A percentile compares a stretch with the other conserved stretches of the same genome.
Evolutionary conservation across 2,113 vertebrate species (phyloP).

Genomic region (Butastur rufipennis): DNA sequence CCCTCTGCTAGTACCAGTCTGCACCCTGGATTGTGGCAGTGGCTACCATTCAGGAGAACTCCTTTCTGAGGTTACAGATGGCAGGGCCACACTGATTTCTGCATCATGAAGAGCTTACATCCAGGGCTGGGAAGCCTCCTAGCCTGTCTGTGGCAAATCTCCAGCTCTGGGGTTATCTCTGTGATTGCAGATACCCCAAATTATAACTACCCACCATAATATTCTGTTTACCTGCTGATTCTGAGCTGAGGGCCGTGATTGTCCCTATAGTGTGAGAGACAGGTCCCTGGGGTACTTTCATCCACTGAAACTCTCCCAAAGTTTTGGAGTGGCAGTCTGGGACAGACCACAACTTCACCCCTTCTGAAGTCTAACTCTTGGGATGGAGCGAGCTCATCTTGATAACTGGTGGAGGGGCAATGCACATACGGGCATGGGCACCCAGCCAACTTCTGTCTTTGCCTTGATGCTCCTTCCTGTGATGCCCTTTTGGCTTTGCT

Average conservation of each 20-base stretch:
- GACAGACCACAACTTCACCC: background rate
- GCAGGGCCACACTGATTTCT: no score
- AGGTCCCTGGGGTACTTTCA: background rate
- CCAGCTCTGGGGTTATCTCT: background rate
- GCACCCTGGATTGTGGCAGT: no score
- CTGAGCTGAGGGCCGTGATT: background rate
- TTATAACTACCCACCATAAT: background rate
- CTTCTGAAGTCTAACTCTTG: background rate
- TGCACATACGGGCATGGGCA: no score
- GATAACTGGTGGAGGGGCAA: no score
- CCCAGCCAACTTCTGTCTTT: no score
- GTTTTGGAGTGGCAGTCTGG: background rate
- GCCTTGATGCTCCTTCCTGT: no score
- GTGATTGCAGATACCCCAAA: background rate
- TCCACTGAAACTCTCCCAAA: background rate
- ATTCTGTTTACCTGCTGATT: background rate
- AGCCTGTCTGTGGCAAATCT: background rate
- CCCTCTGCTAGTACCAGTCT: background rate
- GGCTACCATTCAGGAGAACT: no score
- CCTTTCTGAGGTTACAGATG: no score
- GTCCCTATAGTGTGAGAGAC: background rate
- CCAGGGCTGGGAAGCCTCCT: background rate
- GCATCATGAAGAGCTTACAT: background rate
- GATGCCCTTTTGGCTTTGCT: no score
- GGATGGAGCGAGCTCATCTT: no score